Conservation (phyloP, 2,888 invertebrate genomes). For the Nomada hirtipes region DNA sequence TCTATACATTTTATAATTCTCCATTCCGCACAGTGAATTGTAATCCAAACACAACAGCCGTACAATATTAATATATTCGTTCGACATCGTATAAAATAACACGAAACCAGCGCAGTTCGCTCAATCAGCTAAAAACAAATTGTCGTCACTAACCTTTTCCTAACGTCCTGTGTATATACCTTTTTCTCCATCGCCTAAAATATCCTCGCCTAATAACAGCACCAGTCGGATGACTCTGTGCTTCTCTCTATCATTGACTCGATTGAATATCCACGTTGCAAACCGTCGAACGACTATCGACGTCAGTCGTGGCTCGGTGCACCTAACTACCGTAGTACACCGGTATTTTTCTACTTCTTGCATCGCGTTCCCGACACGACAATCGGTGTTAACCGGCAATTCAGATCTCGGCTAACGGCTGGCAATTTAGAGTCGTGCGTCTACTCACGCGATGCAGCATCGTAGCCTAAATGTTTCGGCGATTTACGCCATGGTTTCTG, state of each 20-base stretch:
- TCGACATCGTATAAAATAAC: background rate
- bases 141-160: background rate
- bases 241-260: constrained; percentile 14
- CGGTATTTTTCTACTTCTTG: constrained; percentile 60
- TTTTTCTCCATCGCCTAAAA: background rate
- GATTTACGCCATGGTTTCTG: constrained; percentile 59
- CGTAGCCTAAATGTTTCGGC: constrained; percentile 65
- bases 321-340: constrained; percentile 68
- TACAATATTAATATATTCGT: background rate
- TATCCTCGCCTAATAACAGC: constrained; percentile 13
- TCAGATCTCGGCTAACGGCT: constrained; percentile 73
- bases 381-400: constrained; percentile 77
- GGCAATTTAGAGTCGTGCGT: constrained; percentile 64
- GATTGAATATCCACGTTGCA: constrained; percentile 33
- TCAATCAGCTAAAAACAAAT: background rate
- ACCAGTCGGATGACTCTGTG: constrained; percentile 16
- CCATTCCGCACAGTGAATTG: too few species aligned
- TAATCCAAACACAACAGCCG: too few species aligned
- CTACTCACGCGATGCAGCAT: constrained; percentile 61
- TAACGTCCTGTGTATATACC: background rate
- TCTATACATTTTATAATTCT: too few species aligned
- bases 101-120: background rate
- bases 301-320: constrained; percentile 34
- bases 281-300: constrained; percentile 31
- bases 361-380: constrained; percentile 69